Evolutionary conservation across 2,797 vertebrate species (phyloP), one percentile per base, ranked within the genome.

Genomic region (Poeciliopsis infans): DNA sequence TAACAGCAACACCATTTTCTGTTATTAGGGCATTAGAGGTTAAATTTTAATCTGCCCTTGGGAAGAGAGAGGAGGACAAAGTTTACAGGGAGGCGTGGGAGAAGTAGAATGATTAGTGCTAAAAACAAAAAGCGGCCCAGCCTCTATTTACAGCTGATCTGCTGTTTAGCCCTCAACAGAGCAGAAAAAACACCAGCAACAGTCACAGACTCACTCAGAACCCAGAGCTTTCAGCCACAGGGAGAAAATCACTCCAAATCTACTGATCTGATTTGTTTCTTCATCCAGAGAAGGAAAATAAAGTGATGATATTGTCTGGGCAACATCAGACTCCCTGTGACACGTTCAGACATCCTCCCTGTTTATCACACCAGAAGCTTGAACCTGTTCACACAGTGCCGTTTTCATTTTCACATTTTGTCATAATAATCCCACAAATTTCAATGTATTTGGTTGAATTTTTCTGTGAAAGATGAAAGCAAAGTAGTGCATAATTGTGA

Each of bases 81-180:
- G 13, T 49, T 39, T 5, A 28, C 7, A 16, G 76, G 11, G 66
- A 78, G 33, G 31, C 43, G 36, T 39, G 10, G 12, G 23, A 28
- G 0, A 18, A 69, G 78, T 39, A 23, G 20, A 75, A 70, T 70
- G 68, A 70, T 70, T 45, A 70, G 68, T 70, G 68, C 45, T 77
- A 5, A 36, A 46, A 73, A 71, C 77, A 33, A 69, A 51, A 59
- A 80, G 33, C n/a, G 6, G 25, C 10, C 68, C 72, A 7, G 64
- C 72, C 79, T 79, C 23, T 75, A 76, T 86, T 86, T 80, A 82
- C 73, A 20, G 77, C 64, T 3, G 20, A 49, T n/a, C 23, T 8
- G 16, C 36, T 73, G 81, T 83, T 85, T 64, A 79, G 72, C 23
- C 79, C 8, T 53, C 39, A 83, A 79, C 68, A 83, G 64, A 75